Base-by-base conservation (phyloP, 2,888 invertebrate species). In the Folsomia manolachei region DNA sequence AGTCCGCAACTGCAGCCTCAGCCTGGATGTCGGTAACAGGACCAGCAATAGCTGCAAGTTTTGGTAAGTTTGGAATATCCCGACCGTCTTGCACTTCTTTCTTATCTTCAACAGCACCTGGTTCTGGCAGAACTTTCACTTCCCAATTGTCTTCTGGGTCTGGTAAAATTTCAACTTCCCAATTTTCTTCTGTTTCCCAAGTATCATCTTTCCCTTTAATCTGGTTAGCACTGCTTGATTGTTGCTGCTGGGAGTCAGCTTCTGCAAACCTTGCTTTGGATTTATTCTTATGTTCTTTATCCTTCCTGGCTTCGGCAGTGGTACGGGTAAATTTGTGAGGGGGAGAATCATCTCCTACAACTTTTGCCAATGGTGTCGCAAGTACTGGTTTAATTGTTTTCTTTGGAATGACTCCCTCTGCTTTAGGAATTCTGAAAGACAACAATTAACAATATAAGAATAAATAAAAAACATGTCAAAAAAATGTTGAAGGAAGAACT, bases 51-150 rank as follows among this genome's bases (percentile, higher is more conserved):
- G n/a, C n/a, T n/a, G n/a, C n/a, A n/a, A n/a, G n/a, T n/a, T 24
- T 24, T 4, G 9, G 25, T 1, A 26, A 19, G 27, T 60, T 51
- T 18, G 69, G 61, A 27, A 27, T 69, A 23, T 7, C 69, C 24
- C 69, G 61, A 21, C 61, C 61, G 0, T 39, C 61, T 4, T 27
- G 60, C 21, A 26, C 67, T n/a, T 67, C 67, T 2, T 62, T 62
- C 23, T 69, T 62, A 23, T 53, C 61, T 19, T 24, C 71, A 64
- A 26, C 24, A 24, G n/a, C 18, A 27, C 1, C 11, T 52, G 52
- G 11, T 11, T 27, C 24, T 25, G 2, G 14, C 4, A 25, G 39
- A 19, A 52, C 39, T 18, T 64, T 52, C 9, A 9, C 64, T 11
- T 64, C 64, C 27, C 27, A 26, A 1, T 1, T n/a, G 2, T 39